Evolutionary conservation across 1,140 invertebrate species (phyloP).

Genomic region (Episyrphus balteatus): DNA sequence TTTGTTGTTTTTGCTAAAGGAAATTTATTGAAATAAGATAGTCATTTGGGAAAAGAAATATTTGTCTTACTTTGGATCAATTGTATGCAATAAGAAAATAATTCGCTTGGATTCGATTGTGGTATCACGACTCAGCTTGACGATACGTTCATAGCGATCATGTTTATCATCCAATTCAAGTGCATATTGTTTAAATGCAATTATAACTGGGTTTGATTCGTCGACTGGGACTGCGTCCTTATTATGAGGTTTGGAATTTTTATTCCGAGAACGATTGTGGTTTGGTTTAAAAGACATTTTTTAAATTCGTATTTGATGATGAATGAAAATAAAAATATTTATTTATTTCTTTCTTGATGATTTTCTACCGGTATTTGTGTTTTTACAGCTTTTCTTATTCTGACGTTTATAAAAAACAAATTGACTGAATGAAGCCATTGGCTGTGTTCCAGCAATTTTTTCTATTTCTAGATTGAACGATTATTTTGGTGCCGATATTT

Average conservation of each 20-base stretch:
- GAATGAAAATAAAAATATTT: too few species aligned
- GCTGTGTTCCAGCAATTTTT: too few species aligned
- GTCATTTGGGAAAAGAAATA: background rate
- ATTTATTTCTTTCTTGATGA: too few species aligned
- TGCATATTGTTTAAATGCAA: slow-evolving; percentile 57
- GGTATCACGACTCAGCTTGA: slow-evolving; percentile 77
- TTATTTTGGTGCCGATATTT: too few species aligned
- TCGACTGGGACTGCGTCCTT: slow-evolving; percentile 24
- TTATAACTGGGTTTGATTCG: slow-evolving; percentile 49
- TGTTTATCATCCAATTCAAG: slow-evolving; percentile 65
- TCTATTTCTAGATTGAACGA: too few species aligned
- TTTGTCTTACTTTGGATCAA: slow-evolving; percentile 31
- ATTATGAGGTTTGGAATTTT: background rate
- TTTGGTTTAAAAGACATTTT: too few species aligned
- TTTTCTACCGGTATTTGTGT: too few species aligned
- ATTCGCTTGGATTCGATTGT: slow-evolving; percentile 85
- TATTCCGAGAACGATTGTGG: too few species aligned
- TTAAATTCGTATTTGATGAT: too few species aligned
- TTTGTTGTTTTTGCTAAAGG: slow-evolving; percentile 46
- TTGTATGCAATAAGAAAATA: slow-evolving; percentile 76
- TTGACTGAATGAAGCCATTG: too few species aligned
- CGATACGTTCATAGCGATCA: slow-evolving; percentile 72
- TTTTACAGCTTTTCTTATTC: too few species aligned
- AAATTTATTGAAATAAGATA: slow-evolving; percentile 5
- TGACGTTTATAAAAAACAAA: too few species aligned